phyloP scores from a whole-genome alignment of 2,113 vertebrate species.

The Stercorarius parasiticus region DNA sequence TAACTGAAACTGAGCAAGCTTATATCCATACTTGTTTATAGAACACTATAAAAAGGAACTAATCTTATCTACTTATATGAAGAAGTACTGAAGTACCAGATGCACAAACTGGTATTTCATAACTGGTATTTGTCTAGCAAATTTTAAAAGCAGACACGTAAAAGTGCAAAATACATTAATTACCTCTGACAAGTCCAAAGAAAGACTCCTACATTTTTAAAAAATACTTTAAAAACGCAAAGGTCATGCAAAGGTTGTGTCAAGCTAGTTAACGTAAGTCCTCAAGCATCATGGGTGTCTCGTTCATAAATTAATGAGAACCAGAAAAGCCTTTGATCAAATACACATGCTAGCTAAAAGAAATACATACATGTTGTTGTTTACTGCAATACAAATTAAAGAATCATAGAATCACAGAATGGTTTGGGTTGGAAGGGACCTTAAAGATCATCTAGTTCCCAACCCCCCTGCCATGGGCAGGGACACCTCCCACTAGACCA shows the following conservation, averaged over 20 bases:
- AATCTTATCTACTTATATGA: not conserved
- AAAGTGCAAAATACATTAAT: not conserved
- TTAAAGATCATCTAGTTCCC: not conserved
- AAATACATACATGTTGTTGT: not conserved
- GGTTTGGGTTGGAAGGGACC: not conserved
- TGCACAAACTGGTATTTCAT: not conserved
- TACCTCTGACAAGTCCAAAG: not conserved
- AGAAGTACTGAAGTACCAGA: not conserved
- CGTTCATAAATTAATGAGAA: not conserved
- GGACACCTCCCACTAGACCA: not conserved
- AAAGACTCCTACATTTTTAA: not conserved
- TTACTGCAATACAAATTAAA: not conserved
- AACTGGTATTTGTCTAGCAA: not conserved
- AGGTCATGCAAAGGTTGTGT: not conserved
- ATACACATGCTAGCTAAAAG: not conserved
- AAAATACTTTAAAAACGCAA: not conserved
- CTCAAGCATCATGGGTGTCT: not conserved
- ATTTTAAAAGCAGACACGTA: not conserved
- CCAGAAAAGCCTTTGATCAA: not conserved
- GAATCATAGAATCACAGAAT: not conserved
- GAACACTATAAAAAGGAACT: not conserved
- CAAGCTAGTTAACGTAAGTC: not conserved
- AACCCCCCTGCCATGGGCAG: not conserved
- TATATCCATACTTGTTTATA: not conserved
- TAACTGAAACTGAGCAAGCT: not conserved